These are phyloP conservation scores for Grantiella picta DNA, from an alignment of 2,113 vertebrate species.

Conservation along the genomic window DNA sequence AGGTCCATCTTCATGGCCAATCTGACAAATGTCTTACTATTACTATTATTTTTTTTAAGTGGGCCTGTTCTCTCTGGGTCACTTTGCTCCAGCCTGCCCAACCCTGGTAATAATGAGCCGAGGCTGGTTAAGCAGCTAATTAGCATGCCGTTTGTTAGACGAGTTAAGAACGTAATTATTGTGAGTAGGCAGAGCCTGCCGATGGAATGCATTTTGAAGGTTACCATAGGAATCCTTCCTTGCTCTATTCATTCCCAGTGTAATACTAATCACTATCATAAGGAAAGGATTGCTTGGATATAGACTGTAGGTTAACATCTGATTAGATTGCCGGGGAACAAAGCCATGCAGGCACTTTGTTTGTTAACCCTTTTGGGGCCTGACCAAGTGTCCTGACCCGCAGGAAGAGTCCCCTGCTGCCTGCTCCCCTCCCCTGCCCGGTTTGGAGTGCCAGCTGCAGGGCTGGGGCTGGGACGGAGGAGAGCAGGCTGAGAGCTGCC, in stretches of 20 bases:
- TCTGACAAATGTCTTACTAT: slow-evolving; percentile 36
- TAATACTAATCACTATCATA: slow-evolving; percentile 94
- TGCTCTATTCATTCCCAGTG: slow-evolving; percentile 78
- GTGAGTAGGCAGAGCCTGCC: slow-evolving; percentile 69
- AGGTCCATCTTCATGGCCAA: slow-evolving; percentile 26
- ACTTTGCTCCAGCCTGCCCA: slow-evolving; percentile 57
- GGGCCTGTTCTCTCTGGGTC: slow-evolving; percentile 44
- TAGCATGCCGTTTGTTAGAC: slow-evolving; percentile 84
- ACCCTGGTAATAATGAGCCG: slow-evolving; percentile 62
- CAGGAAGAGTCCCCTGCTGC: background rate
- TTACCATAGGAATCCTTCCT: slow-evolving; percentile 83
- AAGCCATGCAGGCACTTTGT: slow-evolving; percentile 67
- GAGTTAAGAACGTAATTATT: slow-evolving; percentile 92
- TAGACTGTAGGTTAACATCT: slow-evolving; percentile 78
- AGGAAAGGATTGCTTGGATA: slow-evolving; percentile 90
- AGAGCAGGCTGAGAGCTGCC: background rate
- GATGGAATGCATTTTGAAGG: slow-evolving; percentile 80
- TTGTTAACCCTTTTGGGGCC: slow-evolving; percentile 78
- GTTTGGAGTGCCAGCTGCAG: background rate
- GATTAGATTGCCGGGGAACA: slow-evolving; percentile 72
- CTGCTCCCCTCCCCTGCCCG: background rate
- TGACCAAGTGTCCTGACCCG: slow-evolving; percentile 47
- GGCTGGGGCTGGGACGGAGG: background rate
- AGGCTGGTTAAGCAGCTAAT: slow-evolving; percentile 79
- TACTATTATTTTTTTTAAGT: slow-evolving; percentile 44